Evolutionary conservation across 2,113 vertebrate genomes (phyloP), one percentile per base, ranked within the genome.

Genomic region (Cettia cetti): DNA sequence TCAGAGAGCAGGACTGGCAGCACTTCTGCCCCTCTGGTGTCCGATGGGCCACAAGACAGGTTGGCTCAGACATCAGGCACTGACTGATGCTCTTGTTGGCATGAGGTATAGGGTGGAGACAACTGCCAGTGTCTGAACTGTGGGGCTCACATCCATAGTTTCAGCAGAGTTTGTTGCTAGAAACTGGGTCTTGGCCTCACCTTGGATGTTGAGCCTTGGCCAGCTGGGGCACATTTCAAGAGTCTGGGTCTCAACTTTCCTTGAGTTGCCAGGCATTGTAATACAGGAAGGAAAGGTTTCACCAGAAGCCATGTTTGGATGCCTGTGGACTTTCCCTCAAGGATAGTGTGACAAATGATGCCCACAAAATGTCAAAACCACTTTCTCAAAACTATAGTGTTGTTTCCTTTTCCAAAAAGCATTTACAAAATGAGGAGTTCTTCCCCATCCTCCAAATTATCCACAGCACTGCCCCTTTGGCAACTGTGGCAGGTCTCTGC

Each of bases 361-460:
- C 42, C 52, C 80, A 72, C 50, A 91, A 76, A 91, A 79, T 57
- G 54, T 82, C 90, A 69, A 87, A 95, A 69, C 31, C 4, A 9
- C 39, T 72, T 89, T 91, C 82, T 74, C 33, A 61, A 85, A 95
- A 85, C 50, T 49, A 18, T 8, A 59, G 30, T 15, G 21, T 61
- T 92, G 53, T 64, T 94, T 87, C 31, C 28, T 91, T 94, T 95
- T 87, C 44, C 66, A 94, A 63, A 88, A 86, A 57, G 11, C 61
- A 47, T 65, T 85, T 90, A 45, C 53, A 82, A 82, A 92, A 77
- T 3, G 39, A 88, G 21, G n/a, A 54, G 3, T 86, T 88, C 64
- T 78, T 90, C 68, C 59, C 71, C 54, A 18, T 80, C 64, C 85
- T 94, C 79, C 75, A 76, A 69, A 39, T 61, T 54, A 69, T 54